Conservation (phyloP, 2,888 invertebrate species). For the Steromphala cineraria region DNA sequence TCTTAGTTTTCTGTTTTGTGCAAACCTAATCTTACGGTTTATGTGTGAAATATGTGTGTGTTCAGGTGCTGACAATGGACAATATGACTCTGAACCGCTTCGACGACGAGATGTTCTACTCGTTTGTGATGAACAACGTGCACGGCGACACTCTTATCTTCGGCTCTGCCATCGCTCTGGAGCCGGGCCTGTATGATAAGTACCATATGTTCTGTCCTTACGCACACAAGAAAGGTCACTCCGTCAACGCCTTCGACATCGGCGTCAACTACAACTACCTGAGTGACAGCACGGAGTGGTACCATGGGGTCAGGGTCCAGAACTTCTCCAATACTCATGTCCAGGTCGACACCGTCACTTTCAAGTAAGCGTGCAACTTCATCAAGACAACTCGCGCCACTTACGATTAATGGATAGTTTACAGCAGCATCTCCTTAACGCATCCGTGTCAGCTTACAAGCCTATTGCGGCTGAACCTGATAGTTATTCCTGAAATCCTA, state of each 20-base stretch:
- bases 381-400: no score
- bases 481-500: no score
- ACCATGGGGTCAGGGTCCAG: conserved; percentile 48
- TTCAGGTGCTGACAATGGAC: conserved; percentile 43
- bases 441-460: no score
- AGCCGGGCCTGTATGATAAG: conserved; percentile 47
- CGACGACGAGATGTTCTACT: conserved; percentile 54
- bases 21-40: no score
- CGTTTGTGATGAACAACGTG: conserved; percentile 67
- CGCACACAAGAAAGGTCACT: conserved; percentile 56
- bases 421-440: no score
- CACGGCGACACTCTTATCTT: conserved; percentile 62
- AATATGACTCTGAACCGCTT: conserved; percentile 42
- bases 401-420: no score
- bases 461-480: no score
- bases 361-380: conserved; percentile 48
- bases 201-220: conserved; percentile 60
- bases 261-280: conserved; percentile 65
- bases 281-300: conserved; percentile 65
- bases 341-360: conserved; percentile 50
- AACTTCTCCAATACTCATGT: conserved; percentile 50
- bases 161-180: conserved; percentile 68
- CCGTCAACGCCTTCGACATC: conserved; percentile 61
- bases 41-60: no score
- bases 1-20: no score